A percentile compares a stretch with the other conserved stretches of the same genome.
phyloP scores from a whole-genome alignment of 2,797 vertebrate genomes.

The Centropyge bicolor region DNA sequence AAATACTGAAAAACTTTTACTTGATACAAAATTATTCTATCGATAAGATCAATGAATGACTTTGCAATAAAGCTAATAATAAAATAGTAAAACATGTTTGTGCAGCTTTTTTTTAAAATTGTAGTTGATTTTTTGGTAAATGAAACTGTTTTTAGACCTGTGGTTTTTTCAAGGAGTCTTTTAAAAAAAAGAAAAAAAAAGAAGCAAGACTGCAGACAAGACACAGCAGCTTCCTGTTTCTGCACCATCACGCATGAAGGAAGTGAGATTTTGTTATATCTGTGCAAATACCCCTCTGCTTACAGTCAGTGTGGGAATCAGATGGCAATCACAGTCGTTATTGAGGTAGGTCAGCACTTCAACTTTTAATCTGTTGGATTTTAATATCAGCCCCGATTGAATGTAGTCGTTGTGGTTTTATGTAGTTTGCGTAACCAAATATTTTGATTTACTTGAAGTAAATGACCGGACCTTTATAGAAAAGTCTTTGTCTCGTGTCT shows the following conservation, averaged over 20 bases:
- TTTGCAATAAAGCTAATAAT: neutral
- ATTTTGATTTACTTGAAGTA: neutral
- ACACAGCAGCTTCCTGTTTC: conserved; percentile 56
- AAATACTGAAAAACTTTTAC: neutral
- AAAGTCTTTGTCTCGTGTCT: neutral
- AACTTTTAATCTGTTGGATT: neutral
- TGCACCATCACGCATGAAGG: neutral
- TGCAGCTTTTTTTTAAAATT: neutral
- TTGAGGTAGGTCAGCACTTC: neutral
- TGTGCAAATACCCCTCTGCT: neutral
- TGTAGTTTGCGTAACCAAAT: neutral
- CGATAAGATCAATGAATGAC: neutral
- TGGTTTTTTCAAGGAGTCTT: neutral
- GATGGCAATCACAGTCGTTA: neutral
- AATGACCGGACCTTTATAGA: neutral
- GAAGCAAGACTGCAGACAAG: neutral
- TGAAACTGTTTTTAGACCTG: conserved; percentile 36
- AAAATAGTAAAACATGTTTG: neutral
- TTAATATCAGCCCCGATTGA: neutral
- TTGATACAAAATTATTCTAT: neutral
- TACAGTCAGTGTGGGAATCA: neutral
- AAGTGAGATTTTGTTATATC: neutral
- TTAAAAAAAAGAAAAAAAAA: too few relatives aligned
- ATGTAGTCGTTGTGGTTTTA: neutral
- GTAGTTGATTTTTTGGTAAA: conserved; percentile 29